Base-by-base conservation (phyloP, 2,888 invertebrate genomes). In the Lasioglossum figueresi region DNA sequence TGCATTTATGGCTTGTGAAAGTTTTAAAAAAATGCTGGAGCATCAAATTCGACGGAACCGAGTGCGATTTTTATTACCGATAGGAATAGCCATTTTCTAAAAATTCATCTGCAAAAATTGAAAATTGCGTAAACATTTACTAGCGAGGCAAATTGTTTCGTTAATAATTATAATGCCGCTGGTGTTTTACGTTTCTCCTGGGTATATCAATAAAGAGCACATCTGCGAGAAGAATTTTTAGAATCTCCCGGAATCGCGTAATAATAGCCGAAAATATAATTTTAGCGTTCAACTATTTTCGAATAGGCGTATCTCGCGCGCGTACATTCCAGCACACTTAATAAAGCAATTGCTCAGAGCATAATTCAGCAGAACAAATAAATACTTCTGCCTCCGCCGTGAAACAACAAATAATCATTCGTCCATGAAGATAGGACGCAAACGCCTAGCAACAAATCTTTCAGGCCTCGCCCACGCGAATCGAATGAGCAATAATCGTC, bases 381-480 rank as follows among this genome's bases (percentile, higher is more conserved):
- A 70, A 40, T 23, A 34, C 1, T 34, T 23, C 31, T 4, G n/a
- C 70, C 40, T 37, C 37, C 37, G 12, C 40, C 23, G 37, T 23
- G 19, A 23, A 56, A 48, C 45, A 72, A 48, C 45, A 48, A 72
- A 45, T 34, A 48, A 37, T 48, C 37, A n/a, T 37, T 59, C 37
- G 8, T 70, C 27, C 31, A 12, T 31, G 59, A 45, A 37, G 23
- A 48, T 10, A n/a, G 16, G 12, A 52, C 14, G 37, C 66, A 19
- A 48, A 23, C 43, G 23, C 37, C 27, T 56, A 14, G 14, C 40
- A 45, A n/a, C 56, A 16, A 66, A 66, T 63, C 63, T 45, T 16
- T n/a, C 27, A 19, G 2, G 14, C 56, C 43, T 76, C 81, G 52
- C 83, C 81, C 66, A 75, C 52, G 81, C 52, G 40, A 37, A 52